phyloP scores from a whole-genome alignment of 2,113 vertebrate species.

The Sander vitreus region DNA sequence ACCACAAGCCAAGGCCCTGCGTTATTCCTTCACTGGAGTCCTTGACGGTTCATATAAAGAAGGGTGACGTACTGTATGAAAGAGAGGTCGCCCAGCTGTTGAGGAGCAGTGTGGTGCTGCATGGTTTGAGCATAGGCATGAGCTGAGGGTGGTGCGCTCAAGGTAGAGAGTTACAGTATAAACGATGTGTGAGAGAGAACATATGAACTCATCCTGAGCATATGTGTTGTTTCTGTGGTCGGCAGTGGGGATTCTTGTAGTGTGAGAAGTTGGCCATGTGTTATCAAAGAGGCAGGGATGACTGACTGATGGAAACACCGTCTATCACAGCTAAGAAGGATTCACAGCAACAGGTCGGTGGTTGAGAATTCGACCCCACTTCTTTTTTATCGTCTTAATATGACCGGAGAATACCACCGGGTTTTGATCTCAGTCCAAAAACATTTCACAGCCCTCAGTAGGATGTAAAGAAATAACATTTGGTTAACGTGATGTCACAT shows the following conservation, averaged over 20 bases:
- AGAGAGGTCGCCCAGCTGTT: neutral
- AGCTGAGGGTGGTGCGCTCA: neutral
- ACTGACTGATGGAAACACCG: constrained; percentile 25
- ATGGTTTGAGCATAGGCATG: neutral
- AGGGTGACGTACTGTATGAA: neutral
- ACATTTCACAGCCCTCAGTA: constrained; percentile 19
- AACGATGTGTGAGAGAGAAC: constrained; percentile 2
- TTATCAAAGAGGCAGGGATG: constrained; percentile 5
- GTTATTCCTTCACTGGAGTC: neutral
- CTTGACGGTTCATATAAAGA: neutral
- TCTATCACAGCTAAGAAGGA: constrained; percentile 5
- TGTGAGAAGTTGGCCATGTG: constrained; percentile 31
- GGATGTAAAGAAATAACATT: constrained; percentile 21
- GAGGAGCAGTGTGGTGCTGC: neutral
- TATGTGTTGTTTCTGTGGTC: constrained; percentile 27
- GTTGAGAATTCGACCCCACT: constrained; percentile 15
- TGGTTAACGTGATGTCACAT: neutral
- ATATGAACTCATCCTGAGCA: constrained; percentile 4
- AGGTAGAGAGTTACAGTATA: neutral
- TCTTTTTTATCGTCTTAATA: constrained; percentile 18
- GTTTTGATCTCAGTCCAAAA: constrained; percentile 1
- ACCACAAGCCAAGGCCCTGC: neutral
- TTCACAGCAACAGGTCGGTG: constrained; percentile 10
- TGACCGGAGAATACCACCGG: constrained; percentile 6
- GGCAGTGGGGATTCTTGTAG: constrained; percentile 23